phyloP scores from a whole-genome alignment of 2,113 vertebrate species.

The Pungitius pungitius region DNA sequence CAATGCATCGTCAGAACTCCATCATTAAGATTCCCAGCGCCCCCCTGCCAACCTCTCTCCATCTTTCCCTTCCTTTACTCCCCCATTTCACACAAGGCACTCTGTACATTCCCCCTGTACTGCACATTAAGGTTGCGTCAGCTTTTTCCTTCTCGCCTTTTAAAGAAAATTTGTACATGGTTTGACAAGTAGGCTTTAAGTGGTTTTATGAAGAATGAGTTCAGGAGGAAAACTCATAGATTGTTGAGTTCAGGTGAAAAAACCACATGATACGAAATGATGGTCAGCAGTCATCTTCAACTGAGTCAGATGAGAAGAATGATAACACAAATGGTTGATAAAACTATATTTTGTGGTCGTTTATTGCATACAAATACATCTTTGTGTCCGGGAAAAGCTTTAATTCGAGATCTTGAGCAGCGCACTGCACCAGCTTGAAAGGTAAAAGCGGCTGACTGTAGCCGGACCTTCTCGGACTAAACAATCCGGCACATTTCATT shows the following conservation, averaged over 20 bases:
- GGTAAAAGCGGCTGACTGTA: not conserved
- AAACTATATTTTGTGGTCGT: not conserved
- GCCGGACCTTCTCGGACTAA: not conserved
- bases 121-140: slow-evolving; percentile 1
- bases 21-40: slow-evolving; percentile 33
- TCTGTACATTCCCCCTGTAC: not conserved
- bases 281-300: not conserved
- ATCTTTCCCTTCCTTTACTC: not conserved
- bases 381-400: not conserved
- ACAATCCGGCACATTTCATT: not conserved
- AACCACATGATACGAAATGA: not conserved
- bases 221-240: not conserved
- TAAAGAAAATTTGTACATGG: not conserved
- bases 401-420: not conserved
- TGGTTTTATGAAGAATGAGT: not conserved
- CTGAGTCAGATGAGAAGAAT: not conserved
- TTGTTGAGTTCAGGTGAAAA: not conserved
- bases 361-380: not conserved
- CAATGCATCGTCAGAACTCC: slow-evolving; percentile 22
- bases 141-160: not conserved
- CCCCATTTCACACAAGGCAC: not conserved
- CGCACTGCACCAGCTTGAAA: not conserved
- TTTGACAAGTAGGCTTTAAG: not conserved
- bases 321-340: not conserved
- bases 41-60: not conserved